Percentiles rank a stretch among this genome's conserved stretches.
phyloP scores from a whole-genome alignment of 2,888 invertebrate species.

The Hyppa rectilinea region DNA sequence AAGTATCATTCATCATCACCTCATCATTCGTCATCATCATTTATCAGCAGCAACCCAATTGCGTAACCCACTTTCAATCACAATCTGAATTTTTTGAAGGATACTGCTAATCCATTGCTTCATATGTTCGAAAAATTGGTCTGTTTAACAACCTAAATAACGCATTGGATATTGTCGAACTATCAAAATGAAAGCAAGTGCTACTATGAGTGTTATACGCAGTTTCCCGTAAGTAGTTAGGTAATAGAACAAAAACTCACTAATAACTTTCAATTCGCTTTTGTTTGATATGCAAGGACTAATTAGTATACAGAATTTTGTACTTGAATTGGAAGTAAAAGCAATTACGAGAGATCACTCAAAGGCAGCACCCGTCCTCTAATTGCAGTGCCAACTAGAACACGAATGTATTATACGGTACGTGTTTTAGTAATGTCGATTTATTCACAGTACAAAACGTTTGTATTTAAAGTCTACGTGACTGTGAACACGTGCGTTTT shows the following conservation, averaged over 20 bases:
- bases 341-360: constrained; percentile 1
- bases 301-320: neutral
- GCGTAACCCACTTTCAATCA: too few species aligned
- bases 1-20: neutral
- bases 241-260: neutral
- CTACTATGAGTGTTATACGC: too few species aligned
- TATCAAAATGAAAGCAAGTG: too few species aligned
- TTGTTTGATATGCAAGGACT: neutral
- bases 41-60: too few species aligned
- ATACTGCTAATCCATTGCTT: too few species aligned
- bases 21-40: neutral
- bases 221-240: too few species aligned
- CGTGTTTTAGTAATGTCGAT: neutral
- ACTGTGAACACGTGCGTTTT: constrained; percentile 24
- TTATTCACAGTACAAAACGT: constrained; percentile 9
- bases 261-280: too few species aligned
- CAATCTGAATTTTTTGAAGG: too few species aligned
- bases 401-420: neutral
- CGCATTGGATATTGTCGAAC: too few species aligned
- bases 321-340: neutral
- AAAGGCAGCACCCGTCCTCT: neutral
- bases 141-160: too few species aligned
- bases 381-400: constrained; percentile 1
- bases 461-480: constrained; percentile 25
- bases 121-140: too few species aligned